Percentiles rank a stretch among this genome's conserved stretches.
These are phyloP conservation scores for Asteroscopus sphinx DNA, from an alignment of 2,888 invertebrate genomes.

Conservation along the genomic window DNA sequence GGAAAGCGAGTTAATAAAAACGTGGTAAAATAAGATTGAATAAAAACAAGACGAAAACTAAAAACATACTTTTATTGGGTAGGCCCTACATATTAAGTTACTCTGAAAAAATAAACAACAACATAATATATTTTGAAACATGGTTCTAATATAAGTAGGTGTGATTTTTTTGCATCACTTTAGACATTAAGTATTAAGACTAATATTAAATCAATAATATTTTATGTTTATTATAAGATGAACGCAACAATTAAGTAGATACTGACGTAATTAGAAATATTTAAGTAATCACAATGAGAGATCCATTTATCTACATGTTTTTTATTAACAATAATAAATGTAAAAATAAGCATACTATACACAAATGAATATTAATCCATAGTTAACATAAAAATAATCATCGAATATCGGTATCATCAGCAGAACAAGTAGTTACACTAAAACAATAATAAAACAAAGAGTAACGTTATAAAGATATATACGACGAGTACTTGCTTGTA, in stretches of 20 bases:
- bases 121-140: neutral
- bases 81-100: neutral
- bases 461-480: slow-evolving; percentile 76
- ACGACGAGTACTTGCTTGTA: slow-evolving; percentile 77
- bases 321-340: no score
- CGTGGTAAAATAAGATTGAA: neutral
- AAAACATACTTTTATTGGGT: neutral
- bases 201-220: neutral
- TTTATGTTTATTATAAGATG: neutral
- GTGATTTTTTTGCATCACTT: neutral
- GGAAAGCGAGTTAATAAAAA: no score
- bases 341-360: no score
- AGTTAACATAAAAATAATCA: neutral
- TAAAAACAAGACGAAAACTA: neutral
- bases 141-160: slow-evolving; percentile 2
- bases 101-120: neutral
- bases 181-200: neutral
- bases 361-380: neutral
- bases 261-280: neutral
- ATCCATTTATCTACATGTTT: neutral
- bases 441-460: neutral
- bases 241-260: neutral
- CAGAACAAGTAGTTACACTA: slow-evolving; percentile 15
- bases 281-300: neutral
- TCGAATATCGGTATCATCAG: neutral